phyloP scores from a whole-genome alignment of 2,888 invertebrate genomes.

The Calameuta filiformis region DNA sequence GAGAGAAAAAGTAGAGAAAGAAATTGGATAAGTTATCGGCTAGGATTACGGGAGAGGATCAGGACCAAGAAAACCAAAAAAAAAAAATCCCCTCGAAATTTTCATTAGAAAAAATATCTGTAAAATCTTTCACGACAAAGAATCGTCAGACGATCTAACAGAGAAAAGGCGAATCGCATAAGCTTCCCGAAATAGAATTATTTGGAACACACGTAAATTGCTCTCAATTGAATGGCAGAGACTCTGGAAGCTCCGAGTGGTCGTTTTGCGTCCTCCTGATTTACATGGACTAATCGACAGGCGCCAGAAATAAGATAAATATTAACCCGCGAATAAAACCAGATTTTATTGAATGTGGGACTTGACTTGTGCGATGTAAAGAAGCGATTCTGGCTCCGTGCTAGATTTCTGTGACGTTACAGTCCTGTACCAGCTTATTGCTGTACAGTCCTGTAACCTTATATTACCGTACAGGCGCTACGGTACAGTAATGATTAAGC shows the following conservation, averaged over 20 bases:
- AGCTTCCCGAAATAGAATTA: constrained; percentile 22
- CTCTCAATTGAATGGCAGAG: constrained; percentile 47
- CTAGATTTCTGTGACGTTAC: not conserved
- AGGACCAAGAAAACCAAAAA: not conserved
- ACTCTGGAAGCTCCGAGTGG: not conserved
- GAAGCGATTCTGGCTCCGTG: not conserved
- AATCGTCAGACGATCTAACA: no score
- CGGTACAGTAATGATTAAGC: not conserved
- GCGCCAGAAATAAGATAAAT: not conserved
- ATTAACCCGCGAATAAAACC: not conserved
- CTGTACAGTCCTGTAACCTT: no score
- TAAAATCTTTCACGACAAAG: not conserved
- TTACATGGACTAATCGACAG: not conserved
- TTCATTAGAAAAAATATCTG: not conserved
- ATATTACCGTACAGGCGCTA: not conserved
- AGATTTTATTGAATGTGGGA: not conserved
- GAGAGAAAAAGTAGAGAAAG: not conserved
- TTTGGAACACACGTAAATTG: constrained; percentile 57
- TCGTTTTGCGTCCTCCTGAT: not conserved
- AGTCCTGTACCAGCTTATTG: no score
- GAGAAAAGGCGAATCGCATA: not conserved
- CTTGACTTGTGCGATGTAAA: not conserved
- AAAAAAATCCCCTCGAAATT: not conserved
- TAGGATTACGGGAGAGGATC: not conserved
- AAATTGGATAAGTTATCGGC: not conserved